Conservation (phyloP, 2,888 invertebrate genomes). For the Ophonus ardosiacus region DNA sequence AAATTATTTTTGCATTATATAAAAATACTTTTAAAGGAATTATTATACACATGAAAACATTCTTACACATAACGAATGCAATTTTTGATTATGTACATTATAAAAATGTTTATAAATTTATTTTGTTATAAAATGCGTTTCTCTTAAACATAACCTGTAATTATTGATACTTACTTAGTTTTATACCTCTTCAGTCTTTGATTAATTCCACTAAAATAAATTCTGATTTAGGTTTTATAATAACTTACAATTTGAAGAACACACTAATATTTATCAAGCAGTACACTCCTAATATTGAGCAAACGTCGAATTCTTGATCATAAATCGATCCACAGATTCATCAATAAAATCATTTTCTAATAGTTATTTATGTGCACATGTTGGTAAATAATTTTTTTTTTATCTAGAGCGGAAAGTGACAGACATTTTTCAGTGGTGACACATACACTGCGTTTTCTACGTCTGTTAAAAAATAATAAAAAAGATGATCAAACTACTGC, state of each 20-base stretch:
- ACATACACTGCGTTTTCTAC: too few relatives aligned
- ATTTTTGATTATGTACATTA: slow-evolving; percentile 49
- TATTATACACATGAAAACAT: slow-evolving; percentile 34
- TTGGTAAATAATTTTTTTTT: too few relatives aligned
- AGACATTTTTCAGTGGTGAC: too few relatives aligned
- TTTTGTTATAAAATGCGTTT: slow-evolving; percentile 46
- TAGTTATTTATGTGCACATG: too few relatives aligned
- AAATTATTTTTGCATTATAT: slow-evolving; percentile 17
- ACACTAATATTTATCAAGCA: slow-evolving; percentile 39
- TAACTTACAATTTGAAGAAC: slow-evolving; percentile 37
- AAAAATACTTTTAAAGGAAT: slow-evolving; percentile 33
- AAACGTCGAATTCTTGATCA: background rate
- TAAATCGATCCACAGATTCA: background rate
- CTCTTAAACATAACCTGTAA: slow-evolving; percentile 29
- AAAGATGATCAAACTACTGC: too few relatives aligned
- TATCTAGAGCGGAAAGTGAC: too few relatives aligned
- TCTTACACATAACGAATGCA: slow-evolving; percentile 30
- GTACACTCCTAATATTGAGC: slow-evolving; percentile 51
- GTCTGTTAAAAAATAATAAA: too few relatives aligned
- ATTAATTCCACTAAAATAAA: slow-evolving; percentile 37
- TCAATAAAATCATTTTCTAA: background rate
- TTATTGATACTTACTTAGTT: slow-evolving; percentile 36
- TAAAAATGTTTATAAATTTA: slow-evolving; percentile 46
- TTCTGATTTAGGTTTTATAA: background rate
- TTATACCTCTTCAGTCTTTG: slow-evolving; percentile 48